Evolutionary conservation across 2,113 vertebrate genomes (phyloP), one percentile per base, ranked within the genome.

Genomic region (Menidia beryllina): DNA sequence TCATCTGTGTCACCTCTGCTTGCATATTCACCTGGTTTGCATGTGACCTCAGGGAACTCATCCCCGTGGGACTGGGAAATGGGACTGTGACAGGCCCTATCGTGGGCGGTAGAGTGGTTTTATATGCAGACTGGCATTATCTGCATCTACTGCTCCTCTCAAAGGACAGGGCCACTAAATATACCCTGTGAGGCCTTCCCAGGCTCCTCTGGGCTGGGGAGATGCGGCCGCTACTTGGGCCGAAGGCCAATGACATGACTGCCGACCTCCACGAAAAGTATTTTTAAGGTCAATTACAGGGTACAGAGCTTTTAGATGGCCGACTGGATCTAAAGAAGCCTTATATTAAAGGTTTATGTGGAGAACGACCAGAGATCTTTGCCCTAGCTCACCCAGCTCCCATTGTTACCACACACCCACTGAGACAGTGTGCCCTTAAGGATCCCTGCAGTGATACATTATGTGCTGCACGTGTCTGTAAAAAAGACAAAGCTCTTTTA

Each of bases 281-380:
- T 94, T 94, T 94, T 94, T 94, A 94, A 94, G 94, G 93, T 94
- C 93, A 93, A 94, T 94, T 94, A 94, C 92, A 94, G 94, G 91
- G 94, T 93, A 88, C 89, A 89, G 84, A 82, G 90, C 89, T 90
- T 93, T 92, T 85, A 92, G 92, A 93, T 93, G 90, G 89, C 89
- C 74, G 69, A 86, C 84, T 90, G 87, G 85, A 86, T 88, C 88
- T 89, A 88, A 90, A 86, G 89, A 93, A 89, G 85, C 88, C 90
- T 93, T 86, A 93, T 92, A 94, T 93, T 93, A 93, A 93, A 92
- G 91, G 92, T 92, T 94, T 93, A 91, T 94, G 91, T 89, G 91
- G 92, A 93, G 89, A 91, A 86, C 75, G 79, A 88, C 86, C 79
- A 82, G 86, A 85, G 89, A 89, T 88, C 87, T 74, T 82, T 86